phyloP scores from a whole-genome alignment of 1,140 invertebrate genomes.

The Caerostris extrusa region DNA sequence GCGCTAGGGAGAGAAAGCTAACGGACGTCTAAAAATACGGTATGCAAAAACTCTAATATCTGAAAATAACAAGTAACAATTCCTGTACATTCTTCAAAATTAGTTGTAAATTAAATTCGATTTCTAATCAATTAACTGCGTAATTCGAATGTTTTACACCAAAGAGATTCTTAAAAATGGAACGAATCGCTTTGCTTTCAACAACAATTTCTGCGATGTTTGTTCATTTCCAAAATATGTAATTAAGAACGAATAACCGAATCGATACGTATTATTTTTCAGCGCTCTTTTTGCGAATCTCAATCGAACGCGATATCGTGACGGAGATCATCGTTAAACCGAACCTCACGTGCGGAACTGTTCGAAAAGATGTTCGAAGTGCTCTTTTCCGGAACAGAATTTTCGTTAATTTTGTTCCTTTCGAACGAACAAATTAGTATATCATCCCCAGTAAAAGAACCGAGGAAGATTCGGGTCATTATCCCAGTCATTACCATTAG shows the following conservation, averaged over 20 bases:
- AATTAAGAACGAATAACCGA: not conserved
- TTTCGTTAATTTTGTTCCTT: conserved; percentile 28
- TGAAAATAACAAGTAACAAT: no score
- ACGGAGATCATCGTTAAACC: conserved; percentile 48
- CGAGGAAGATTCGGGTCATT: conserved; percentile 8
- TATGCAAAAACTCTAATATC: no score
- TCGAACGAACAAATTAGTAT: conserved; percentile 45
- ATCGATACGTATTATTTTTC: conserved; percentile 4
- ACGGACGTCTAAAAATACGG: no score
- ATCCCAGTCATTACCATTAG: conserved; percentile 43
- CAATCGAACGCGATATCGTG: conserved; percentile 32
- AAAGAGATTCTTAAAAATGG: no score
- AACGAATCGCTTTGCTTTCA: no score
- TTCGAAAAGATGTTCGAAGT: conserved; percentile 5
- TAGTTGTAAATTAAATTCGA: no score
- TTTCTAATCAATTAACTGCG: no score
- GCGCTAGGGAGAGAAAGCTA: no score
- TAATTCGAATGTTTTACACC: no score
- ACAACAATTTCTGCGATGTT: no score
- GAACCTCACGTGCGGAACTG: conserved; percentile 40
- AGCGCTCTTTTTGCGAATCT: not conserved
- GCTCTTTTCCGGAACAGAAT: conserved; percentile 50
- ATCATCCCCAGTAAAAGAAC: not conserved
- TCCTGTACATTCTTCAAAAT: no score
- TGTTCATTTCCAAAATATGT: no score